These are phyloP conservation scores for Trichomycterus rosablanca DNA, from an alignment of 2,113 vertebrate species.

Conservation along the genomic window DNA sequence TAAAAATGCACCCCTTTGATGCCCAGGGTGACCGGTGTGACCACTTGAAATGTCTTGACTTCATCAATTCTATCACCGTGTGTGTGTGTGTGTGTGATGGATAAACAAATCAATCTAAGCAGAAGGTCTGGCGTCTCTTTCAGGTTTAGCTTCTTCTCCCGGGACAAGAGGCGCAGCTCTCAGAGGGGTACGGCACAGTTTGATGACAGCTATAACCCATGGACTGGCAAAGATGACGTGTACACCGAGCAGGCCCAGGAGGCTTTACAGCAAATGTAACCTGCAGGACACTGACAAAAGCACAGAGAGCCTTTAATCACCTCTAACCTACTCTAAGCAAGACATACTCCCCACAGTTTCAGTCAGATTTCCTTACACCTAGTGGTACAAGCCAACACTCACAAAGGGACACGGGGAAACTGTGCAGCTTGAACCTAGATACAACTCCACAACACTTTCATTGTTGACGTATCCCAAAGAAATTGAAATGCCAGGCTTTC, in stretches of 20 bases:
- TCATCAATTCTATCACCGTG: too few species aligned
- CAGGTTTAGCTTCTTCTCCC: conserved; percentile 98
- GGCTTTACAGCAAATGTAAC: conserved; percentile 89
- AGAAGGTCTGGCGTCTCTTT: too few species aligned
- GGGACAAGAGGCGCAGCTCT: conserved; percentile 81
- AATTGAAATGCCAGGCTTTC: too few species aligned
- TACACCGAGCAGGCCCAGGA: conserved; percentile 93
- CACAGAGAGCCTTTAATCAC: conserved; percentile 9
- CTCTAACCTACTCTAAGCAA: conserved; percentile 15
- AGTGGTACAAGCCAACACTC: conserved; percentile 2
- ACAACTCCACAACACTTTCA: background rate
- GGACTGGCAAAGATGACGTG: conserved; percentile 74
- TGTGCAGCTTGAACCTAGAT: conserved; percentile 1
- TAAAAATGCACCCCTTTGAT: too few species aligned
- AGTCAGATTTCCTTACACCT: conserved; percentile 10
- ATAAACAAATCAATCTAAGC: too few species aligned
- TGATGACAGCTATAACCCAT: conserved; percentile 70
- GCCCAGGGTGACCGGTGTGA: too few species aligned
- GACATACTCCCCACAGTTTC: conserved; percentile 11
- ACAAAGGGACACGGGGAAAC: too few species aligned
- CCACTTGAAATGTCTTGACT: too few species aligned
- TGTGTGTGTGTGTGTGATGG: too few species aligned
- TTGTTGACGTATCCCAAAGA: background rate
- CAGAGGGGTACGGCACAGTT: conserved; percentile 66
- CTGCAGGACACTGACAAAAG: background rate